Conservation (phyloP, 37 sponge, comb jelly and placozoan genomes). For the Petrosia ficiformis region DNA sequence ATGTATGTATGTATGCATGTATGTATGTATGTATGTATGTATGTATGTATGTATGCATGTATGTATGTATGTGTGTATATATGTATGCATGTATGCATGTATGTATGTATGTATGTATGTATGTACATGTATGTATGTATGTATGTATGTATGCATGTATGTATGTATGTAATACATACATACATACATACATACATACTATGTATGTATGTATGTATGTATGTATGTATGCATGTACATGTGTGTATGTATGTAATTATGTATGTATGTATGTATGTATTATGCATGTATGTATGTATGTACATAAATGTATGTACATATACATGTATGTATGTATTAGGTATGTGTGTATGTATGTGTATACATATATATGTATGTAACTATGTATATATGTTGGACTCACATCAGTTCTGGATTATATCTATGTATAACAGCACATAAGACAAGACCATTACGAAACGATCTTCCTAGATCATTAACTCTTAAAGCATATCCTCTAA, state of each 20-base stretch:
- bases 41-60: neutral
- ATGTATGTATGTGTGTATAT: neutral
- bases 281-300: neutral
- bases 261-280: neutral
- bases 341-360: neutral
- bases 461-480: constrained; percentile 63
- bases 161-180: neutral
- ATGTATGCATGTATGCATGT: neutral
- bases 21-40: neutral
- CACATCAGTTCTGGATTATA: constrained; percentile 75
- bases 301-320: constrained; percentile 8
- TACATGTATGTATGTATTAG: neutral
- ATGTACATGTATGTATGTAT: constrained; percentile 1
- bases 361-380: neutral
- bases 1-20: neutral
- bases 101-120: neutral
- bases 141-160: neutral
- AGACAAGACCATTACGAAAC: constrained; percentile 72
- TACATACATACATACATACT: no score
- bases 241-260: neutral
- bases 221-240: neutral
- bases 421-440: constrained; percentile 76
- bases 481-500: constrained; percentile 28
- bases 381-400: constrained; percentile 10
- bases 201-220: neutral